Conservation (phyloP, 2,888 invertebrate species). For the Macrophya annulata region DNA sequence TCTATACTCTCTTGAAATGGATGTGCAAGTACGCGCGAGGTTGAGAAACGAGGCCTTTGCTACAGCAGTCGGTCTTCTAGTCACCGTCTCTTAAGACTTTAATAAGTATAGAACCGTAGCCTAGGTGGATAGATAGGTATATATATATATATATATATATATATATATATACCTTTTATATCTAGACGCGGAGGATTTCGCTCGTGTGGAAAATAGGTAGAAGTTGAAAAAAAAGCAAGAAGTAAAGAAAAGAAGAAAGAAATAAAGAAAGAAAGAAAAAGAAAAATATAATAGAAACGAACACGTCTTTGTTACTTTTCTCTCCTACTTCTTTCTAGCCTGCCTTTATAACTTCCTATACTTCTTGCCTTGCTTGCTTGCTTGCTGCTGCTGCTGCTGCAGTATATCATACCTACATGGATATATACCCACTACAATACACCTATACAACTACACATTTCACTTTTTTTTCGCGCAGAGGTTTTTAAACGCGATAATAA, state of each 20-base stretch:
- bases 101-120: background rate
- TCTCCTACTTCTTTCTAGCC: background rate
- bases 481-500: conserved; percentile 5
- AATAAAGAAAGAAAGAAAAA: background rate
- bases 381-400: background rate
- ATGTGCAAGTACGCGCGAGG: background rate
- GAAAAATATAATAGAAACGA: background rate
- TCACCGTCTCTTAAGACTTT: background rate
- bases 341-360: background rate
- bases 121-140: background rate
- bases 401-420: background rate
- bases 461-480: background rate
- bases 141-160: background rate
- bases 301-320: conserved; percentile 1
- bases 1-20: background rate
- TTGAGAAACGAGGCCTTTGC: background rate
- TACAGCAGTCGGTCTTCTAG: background rate
- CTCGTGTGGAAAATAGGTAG: conserved; percentile 5
- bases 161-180: background rate
- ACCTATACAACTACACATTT: background rate
- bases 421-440: background rate
- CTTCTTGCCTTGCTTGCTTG: background rate
- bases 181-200: background rate
- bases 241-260: background rate
- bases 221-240: background rate